These are phyloP conservation scores for Sapayoa aenigma DNA, from an alignment of 2,113 vertebrate genomes.

Conservation along the genomic window DNA sequence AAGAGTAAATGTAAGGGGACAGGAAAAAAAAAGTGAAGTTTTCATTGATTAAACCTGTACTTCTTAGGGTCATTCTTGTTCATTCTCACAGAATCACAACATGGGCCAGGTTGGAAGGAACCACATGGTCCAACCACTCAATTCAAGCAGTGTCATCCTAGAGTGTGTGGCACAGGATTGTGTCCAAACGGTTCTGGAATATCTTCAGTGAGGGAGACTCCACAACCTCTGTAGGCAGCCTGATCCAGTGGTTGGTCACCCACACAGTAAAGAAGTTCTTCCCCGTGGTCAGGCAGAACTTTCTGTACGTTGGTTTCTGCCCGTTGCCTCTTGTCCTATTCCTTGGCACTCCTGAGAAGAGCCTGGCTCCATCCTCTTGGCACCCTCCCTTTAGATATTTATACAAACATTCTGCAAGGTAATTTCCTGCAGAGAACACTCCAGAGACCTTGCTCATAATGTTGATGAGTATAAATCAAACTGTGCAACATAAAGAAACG, in stretches of 20 bases:
- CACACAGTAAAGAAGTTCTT: background rate
- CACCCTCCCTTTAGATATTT: background rate
- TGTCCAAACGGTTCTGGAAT: background rate
- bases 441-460: accelerated
- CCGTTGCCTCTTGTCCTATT: background rate
- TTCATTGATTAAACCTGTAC: background rate
- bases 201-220: background rate
- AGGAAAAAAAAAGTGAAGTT: background rate
- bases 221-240: background rate
- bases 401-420: background rate
- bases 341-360: background rate
- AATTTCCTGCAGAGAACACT: background rate
- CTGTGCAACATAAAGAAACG: background rate
- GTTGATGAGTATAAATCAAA: background rate
- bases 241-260: background rate
- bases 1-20: accelerated
- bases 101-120: background rate
- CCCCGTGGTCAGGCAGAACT: background rate
- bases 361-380: background rate
- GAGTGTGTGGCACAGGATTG: background rate
- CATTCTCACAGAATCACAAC: background rate
- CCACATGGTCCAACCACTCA: background rate
- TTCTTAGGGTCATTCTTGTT: background rate
- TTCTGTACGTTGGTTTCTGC: background rate
- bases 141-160: background rate